Evolutionary conservation across 2,797 vertebrate species (phyloP), one percentile per base, ranked within the genome.

Genomic region (Atherinosoma microstoma): DNA sequence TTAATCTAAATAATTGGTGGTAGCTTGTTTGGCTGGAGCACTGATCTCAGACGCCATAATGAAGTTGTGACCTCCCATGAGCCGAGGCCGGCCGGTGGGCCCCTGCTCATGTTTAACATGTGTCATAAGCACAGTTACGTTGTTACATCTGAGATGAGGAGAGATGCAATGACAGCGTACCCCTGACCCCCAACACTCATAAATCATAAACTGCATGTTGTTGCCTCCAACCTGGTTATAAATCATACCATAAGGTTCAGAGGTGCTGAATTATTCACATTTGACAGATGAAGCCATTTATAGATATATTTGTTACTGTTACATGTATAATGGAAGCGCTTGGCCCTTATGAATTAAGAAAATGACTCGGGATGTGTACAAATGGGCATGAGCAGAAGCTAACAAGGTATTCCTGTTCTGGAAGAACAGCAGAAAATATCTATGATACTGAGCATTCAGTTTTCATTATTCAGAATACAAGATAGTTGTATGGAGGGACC

Each of bases 1-100:
- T 91, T 92, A 89, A 92, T 93, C 90, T 85, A 87, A 92, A 91
- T 93, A 90, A 93, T 90, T 87, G 87, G 86, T 80, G 76, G 54
- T 76, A 80, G 86, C 84, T 76, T 82, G 87, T 90, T 86, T 70
- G 81, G 63, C 78, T 79, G 74, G 51, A 63, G 2, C 65, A 6
- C 69, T 77, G 80, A 79, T 87, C 79, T 71, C 34, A 47, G 70
- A 65, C 32, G 16, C 42, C 42, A 35, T 90, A 90, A 93, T 90
- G 84, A 91, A 86, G 84, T 24, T 75, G 75, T 59, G 32, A 84
- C 82, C 78, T 82, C 74, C 77, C 64, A 27, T 35, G 58, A 81
- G 62, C 83, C 54, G 71, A 81, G 74, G 71, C 76, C 36, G 80
- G 73, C 56, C 64, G 6, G 51, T 65, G 4, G 61, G 70, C 66